Evolutionary conservation across 2,113 vertebrate genomes (phyloP), one percentile per base, ranked within the genome.

Genomic region (Psittacus erithacus): DNA sequence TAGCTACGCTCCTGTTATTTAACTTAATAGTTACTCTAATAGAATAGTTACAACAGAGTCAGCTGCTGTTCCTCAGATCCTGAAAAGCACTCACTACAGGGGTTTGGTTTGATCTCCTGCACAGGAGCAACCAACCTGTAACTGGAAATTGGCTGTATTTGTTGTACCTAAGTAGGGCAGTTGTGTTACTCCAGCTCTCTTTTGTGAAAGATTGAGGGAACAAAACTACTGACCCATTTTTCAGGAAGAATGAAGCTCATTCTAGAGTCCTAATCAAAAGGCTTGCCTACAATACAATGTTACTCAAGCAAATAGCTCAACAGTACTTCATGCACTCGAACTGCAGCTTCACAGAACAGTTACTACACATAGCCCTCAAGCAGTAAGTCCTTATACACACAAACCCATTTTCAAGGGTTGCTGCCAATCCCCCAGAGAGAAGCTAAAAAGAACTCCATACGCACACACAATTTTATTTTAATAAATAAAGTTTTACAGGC

Each of bases 401-500:
- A 83, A 49, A 16, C 19, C 20, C 41, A n/a, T 77, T 71, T 60
- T 44, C 71, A 69, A 35, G 71, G 49, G 31, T 3, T 52, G 68
- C 38, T 73, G 52, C 3, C 28, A 86, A 24, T 35, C 22, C 67
- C 62, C 59, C 75, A 62, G 18, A 65, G 27, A 91, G 46, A 96
- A 93, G 74, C 23, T 10, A 92, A 78, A 77, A 50, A 38, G 38
- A 88, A 79, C 62, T 95, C n/a, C 70, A 43, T 35, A 86, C 90
- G 95, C 92, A 86, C 96, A 97, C 74, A 0, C 4, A 35, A 92
- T 94, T 98, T 93, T 96, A 79, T 97, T 97, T 97, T 95, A 98
- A 98, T 98, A 97, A 97, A 96, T 96, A 98, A 86, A 96, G 82
- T 93, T 90, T 91, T 94, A 93, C 94, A 95, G 86, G 91, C 68